Percentiles rank a stretch among this genome's conserved stretches.
These are phyloP conservation scores for Eulemur coronatus DNA, from an alignment of 2,797 vertebrate genomes.

Conservation along the genomic window DNA sequence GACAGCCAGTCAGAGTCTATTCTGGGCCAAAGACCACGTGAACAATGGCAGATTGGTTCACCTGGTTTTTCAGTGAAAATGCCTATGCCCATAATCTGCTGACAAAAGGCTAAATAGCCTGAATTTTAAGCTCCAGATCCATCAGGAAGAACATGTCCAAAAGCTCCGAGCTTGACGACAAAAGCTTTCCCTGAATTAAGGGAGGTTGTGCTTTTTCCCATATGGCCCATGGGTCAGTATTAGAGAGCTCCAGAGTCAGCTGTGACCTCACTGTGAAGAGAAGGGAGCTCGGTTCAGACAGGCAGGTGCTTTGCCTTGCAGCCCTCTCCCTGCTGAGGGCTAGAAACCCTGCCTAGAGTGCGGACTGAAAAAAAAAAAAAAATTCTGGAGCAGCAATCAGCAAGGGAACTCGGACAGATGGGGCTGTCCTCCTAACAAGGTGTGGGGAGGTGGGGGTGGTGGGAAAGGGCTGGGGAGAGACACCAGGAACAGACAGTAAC, in stretches of 20 bases:
- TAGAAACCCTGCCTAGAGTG: not conserved
- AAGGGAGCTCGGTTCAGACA: not conserved
- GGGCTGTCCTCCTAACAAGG: not conserved
- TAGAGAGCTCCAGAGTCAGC: not conserved
- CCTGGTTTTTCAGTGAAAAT: conserved; percentile 37
- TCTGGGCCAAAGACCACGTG: not conserved
- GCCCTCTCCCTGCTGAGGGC: not conserved
- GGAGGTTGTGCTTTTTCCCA: not conserved
- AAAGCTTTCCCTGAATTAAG: not conserved
- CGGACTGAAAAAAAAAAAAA: not conserved
- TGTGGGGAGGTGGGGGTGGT: accelerated
- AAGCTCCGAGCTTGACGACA: not conserved
- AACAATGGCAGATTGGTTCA: not conserved
- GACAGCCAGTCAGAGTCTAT: not conserved
- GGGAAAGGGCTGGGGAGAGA: not conserved
- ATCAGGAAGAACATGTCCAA: not conserved
- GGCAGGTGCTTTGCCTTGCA: not conserved
- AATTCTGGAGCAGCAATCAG: not conserved
- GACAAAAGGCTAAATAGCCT: conserved; percentile 31
- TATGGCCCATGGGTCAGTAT: accelerated
- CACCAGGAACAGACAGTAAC: not conserved
- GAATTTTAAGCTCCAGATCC: conserved; percentile 6
- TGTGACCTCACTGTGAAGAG: not conserved
- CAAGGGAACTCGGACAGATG: not conserved
- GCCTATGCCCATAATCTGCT: not conserved